Conservation (phyloP, 2,113 vertebrate genomes). For the Chionomys nivalis region DNA sequence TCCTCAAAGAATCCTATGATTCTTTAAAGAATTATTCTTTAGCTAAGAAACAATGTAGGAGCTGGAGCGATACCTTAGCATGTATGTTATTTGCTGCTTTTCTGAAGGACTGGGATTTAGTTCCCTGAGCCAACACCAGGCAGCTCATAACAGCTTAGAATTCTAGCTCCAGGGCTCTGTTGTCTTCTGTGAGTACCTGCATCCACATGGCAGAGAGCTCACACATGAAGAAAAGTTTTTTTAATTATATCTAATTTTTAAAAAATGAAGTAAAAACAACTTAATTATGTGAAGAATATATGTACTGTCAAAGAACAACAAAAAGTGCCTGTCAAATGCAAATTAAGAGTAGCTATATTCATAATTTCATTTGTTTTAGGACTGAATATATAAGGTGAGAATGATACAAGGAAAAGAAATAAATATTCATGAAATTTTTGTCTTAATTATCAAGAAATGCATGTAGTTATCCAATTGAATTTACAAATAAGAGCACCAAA, state of each 20-base stretch:
- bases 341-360: not conserved
- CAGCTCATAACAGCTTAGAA: too few species aligned
- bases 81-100: not conserved
- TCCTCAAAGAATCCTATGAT: not conserved
- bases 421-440: not conserved
- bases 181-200: not conserved
- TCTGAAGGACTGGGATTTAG: not conserved
- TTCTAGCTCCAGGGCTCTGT: not conserved
- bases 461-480: constrained; percentile 2
- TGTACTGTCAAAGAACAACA: not conserved
- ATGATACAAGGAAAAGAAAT: not conserved
- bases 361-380: not conserved
- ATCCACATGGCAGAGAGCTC: not conserved
- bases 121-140: not conserved
- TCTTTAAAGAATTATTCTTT: not conserved
- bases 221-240: not conserved
- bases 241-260: not conserved
- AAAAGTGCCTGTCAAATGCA: not conserved
- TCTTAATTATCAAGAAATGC: not conserved
- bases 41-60: not conserved
- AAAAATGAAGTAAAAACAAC: not conserved
- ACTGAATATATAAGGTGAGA: not conserved
- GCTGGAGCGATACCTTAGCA: not conserved
- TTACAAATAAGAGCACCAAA: not conserved
- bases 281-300: not conserved